phyloP scores from a whole-genome alignment of 1,140 invertebrate genomes.

The Meloidogyne exigua region DNA sequence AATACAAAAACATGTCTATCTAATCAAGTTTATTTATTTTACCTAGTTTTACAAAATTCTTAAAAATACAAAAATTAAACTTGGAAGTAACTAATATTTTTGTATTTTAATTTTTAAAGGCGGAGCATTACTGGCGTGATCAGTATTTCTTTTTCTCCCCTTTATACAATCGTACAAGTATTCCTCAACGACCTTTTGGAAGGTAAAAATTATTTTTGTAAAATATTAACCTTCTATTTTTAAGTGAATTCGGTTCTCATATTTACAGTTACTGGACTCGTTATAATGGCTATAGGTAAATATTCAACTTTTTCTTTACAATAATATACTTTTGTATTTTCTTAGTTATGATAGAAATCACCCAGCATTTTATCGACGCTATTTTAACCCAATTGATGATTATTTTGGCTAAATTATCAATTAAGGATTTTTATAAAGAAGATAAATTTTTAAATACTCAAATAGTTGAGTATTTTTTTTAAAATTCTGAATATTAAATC shows the following conservation, averaged over 20 bases:
- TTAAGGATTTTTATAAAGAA: not conserved
- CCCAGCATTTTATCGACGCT: conserved; percentile 20
- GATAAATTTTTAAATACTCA: not conserved
- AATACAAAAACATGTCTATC: too few species aligned
- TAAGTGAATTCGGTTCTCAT: conserved; percentile 20
- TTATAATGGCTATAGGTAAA: conserved; percentile 26
- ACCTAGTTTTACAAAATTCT: too few species aligned
- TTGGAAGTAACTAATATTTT: not conserved
- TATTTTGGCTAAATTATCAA: conserved; percentile 23
- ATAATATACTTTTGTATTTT: not conserved
- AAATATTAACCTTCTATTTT: not conserved
- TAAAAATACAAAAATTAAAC: too few species aligned
- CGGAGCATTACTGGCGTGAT: conserved; percentile 14
- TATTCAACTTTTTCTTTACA: not conserved
- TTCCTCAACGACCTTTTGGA: conserved; percentile 11
- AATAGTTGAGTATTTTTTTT: conserved; percentile 2
- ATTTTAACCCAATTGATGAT: conserved; percentile 21
- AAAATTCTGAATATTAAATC: not conserved
- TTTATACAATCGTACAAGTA: conserved; percentile 5
- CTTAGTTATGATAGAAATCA: conserved; percentile 20
- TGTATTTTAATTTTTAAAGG: not conserved
- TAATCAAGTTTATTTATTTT: too few species aligned
- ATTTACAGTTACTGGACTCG: conserved; percentile 23
- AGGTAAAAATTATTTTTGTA: not conserved
- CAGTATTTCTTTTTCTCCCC: conserved; percentile 20